Evolutionary conservation across 2,888 invertebrate species (phyloP).

Genomic region (Parochlus steinenii): DNA sequence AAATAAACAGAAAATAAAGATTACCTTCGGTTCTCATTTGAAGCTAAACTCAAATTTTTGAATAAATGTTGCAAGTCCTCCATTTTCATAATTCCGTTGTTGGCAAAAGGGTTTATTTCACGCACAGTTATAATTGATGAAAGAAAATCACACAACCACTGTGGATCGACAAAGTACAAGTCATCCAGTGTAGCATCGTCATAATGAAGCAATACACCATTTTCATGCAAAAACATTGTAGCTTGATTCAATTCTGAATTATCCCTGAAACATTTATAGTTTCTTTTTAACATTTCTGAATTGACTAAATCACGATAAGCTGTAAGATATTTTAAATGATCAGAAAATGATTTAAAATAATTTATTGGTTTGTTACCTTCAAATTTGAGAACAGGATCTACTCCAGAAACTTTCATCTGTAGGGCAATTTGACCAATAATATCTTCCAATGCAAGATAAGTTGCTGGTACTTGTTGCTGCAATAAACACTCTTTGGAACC

Average conservation of each 20-base stretch:
- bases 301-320: constrained; percentile 20
- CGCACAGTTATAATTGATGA: constrained; percentile 92
- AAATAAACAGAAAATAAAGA: not conserved
- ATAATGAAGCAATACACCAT: constrained; percentile 86
- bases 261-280: constrained; percentile 37
- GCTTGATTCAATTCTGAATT: constrained; percentile 85
- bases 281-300: constrained; percentile 29
- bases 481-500: constrained; percentile 80
- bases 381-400: constrained; percentile 71
- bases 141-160: constrained; percentile 96
- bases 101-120: constrained; percentile 93
- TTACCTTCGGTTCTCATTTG: constrained; percentile 39
- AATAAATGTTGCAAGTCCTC: constrained; percentile 86
- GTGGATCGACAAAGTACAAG: constrained; percentile 90
- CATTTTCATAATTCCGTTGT: constrained; percentile 84
- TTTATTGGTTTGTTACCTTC: constrained; percentile 51
- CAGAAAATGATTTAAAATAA: too few species aligned
- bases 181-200: constrained; percentile 89
- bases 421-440: constrained; percentile 67
- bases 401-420: constrained; percentile 48
- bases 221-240: constrained; percentile 93
- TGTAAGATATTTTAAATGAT: constrained; percentile 26
- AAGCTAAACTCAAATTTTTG: constrained; percentile 67
- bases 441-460: constrained; percentile 87
- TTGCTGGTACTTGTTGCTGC: constrained; percentile 89